These are phyloP conservation scores for Stenurella melanura DNA, from an alignment of 2,888 invertebrate genomes.

Conservation along the genomic window DNA sequence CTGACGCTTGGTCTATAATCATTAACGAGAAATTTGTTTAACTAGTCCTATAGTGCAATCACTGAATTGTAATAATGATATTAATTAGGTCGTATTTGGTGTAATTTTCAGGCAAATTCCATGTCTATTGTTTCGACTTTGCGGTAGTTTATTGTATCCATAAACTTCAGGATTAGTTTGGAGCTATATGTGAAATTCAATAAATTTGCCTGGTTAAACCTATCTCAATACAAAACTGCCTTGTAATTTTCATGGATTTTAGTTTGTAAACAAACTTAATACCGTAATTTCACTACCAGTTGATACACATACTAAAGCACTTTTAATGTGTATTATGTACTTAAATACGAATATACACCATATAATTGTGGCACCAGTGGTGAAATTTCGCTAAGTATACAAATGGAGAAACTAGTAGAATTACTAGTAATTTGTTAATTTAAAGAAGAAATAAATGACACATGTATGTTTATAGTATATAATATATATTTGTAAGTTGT, in stretches of 20 bases:
- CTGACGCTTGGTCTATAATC: no score
- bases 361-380: neutral
- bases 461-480: no score
- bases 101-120: conserved; percentile 15
- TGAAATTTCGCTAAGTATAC: no score
- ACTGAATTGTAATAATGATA: neutral
- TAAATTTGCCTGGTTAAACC: conserved; percentile 19
- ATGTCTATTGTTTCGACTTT: conserved; percentile 2
- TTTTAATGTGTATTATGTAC: neutral
- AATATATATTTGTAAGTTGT: no score
- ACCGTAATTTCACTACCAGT: neutral
- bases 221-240: conserved; percentile 20
- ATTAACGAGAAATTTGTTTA: neutral
- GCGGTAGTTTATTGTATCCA: neutral
- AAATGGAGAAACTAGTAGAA: no score
- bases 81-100: conserved; percentile 8
- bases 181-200: conserved; percentile 8
- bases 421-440: no score
- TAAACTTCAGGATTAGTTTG: conserved; percentile 17
- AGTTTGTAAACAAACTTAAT: conserved; percentile 16
- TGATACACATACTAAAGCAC: neutral
- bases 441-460: no score
- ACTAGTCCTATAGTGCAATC: neutral
- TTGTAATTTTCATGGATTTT: conserved; percentile 6
- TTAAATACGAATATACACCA: neutral